Evolutionary conservation across 2,113 vertebrate species (phyloP), one percentile per base, ranked within the genome.

Genomic region (Talpa occidentalis): DNA sequence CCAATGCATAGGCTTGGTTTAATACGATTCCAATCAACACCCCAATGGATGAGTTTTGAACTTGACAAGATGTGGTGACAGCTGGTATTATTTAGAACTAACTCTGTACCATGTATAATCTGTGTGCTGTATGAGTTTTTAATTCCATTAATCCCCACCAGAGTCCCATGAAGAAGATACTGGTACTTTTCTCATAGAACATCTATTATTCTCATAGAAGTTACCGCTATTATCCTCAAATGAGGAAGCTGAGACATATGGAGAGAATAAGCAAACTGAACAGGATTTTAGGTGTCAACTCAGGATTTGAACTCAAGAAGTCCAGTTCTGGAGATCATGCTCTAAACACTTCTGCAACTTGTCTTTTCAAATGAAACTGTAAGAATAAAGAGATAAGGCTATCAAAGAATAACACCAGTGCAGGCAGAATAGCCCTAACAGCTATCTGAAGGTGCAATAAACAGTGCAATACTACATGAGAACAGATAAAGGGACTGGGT

Each of bases 321-420:
- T 69, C 22, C 9, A 22, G n/a, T 64, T 77, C 67, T 16, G 40
- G 4, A 52, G n/a, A 11, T 35, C 37, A 49, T 26, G 5, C 5
- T 88, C 35, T 64, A 32, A 69, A 28, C 3, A 14, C 19, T 37
- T 76, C 69, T 67, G 70, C 21, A 77, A 67, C 5, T 59, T 82
- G 66, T 62, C 52, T 92, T 96, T 87, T 42, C 24, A 90, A 91
- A 82, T 73, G 24, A 95, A 70, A 42, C 6, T 47, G 40, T 11
- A 66, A 77, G 59, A 62, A 77, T 91, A 87, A 87, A 87, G 21
- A 77, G 52, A 24, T 37, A 56, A 74, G 37, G 28, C 4, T 85
- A 49, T 42, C 59, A 84, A 76, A 54, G 26, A 76, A 52, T 10
- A 91, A 70, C 15, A 54, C 5, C 10, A 60, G 35, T 5, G 56